Evolutionary conservation across 2,797 vertebrate species (phyloP).

Genomic region (Sebastes oblongus): DNA sequence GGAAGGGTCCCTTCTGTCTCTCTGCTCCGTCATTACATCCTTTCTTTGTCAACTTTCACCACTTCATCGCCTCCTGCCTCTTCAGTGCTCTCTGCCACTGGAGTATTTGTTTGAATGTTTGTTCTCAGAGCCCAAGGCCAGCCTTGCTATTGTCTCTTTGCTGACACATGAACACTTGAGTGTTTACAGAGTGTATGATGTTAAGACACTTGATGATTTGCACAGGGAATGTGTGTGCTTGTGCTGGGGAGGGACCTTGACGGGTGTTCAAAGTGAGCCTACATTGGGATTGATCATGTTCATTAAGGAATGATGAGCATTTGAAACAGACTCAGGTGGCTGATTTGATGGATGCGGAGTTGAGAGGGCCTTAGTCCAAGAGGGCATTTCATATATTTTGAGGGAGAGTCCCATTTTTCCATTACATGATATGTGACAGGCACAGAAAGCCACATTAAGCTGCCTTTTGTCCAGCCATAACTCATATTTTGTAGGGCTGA

Average conservation of each 20-base stretch:
- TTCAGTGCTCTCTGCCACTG: constrained; percentile 14
- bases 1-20: constrained; percentile 70
- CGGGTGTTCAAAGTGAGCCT: constrained; percentile 42
- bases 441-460: constrained; percentile 64
- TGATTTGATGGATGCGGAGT: constrained; percentile 66
- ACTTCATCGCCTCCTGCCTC: constrained; percentile 44
- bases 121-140: constrained; percentile 41
- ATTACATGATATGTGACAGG: constrained; percentile 61
- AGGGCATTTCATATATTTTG: constrained; percentile 59
- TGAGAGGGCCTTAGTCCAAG: constrained; percentile 54
- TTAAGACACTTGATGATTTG: constrained; percentile 51
- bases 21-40: constrained; percentile 43
- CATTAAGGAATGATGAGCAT: constrained; percentile 69
- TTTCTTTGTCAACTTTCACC: constrained; percentile 55
- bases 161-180: constrained; percentile 32
- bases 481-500: constrained; percentile 67
- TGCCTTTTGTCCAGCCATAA: constrained; percentile 66
- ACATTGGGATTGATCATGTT: constrained; percentile 69
- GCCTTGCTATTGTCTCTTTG: constrained; percentile 37
- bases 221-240: constrained; percentile 23
- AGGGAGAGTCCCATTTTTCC: constrained; percentile 65
- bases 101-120: constrained; percentile 48
- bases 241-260: constrained; percentile 34
- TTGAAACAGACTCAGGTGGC: constrained; percentile 62
- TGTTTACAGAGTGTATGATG: constrained; percentile 27